Percentiles rank a stretch among this genome's conserved stretches.
Conservation (phyloP, 2,888 invertebrate species). For the Aricia artaxerxes region DNA sequence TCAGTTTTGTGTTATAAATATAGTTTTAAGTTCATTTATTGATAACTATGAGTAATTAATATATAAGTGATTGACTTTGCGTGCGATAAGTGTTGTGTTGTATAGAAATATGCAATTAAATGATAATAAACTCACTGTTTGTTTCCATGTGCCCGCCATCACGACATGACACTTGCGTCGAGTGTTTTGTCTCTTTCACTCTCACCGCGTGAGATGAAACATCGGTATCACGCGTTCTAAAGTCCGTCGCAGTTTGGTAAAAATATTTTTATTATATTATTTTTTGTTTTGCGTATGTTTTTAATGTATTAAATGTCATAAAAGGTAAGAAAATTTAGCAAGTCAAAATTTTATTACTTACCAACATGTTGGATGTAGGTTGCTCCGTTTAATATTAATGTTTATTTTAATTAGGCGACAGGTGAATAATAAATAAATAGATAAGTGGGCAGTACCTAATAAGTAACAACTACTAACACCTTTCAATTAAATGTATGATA, state of each 20-base stretch:
- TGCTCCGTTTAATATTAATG: not conserved
- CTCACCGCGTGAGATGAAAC: conserved; percentile 48
- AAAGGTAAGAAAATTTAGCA: not conserved
- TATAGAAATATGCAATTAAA: conserved; percentile 52
- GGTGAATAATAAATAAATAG: not conserved
- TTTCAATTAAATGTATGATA: not conserved
- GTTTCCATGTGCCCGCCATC: conserved; percentile 67
- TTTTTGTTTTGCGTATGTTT: not conserved
- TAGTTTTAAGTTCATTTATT: conserved; percentile 35
- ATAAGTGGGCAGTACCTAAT: not conserved
- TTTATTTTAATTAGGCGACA: not conserved
- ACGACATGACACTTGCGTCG: conserved; percentile 53
- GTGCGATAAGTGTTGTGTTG: conserved; percentile 33
- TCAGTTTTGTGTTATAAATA: conserved; percentile 43
- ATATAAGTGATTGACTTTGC: not conserved
- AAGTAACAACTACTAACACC: not conserved
- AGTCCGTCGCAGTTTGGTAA: conserved; percentile 16
- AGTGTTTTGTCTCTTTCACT: conserved; percentile 60
- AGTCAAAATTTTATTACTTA: not conserved
- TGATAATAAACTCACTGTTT: conserved; percentile 51
- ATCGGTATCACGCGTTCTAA: conserved; percentile 35
- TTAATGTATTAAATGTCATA: not conserved
- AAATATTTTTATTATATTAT: not conserved
- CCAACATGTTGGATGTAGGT: not conserved
- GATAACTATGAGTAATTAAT: conserved; percentile 37